Conservation (phyloP, 2,113 vertebrate species). For the Bothrops jararaca region DNA sequence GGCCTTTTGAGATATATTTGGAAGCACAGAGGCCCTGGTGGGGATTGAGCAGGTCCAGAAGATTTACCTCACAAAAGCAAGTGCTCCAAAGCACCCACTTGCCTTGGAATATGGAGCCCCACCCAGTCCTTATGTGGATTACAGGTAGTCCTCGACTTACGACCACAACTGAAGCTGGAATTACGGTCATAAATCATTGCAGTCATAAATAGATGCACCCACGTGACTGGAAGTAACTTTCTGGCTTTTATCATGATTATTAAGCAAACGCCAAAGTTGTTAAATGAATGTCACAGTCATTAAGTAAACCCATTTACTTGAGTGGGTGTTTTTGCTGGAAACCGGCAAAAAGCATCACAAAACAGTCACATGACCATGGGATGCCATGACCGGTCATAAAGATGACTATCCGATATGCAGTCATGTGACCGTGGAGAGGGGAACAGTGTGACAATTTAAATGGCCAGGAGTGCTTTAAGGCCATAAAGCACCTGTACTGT, state of each 20-base stretch:
- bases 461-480: background rate
- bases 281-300: background rate
- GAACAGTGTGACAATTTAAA: background rate
- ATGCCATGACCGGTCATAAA: background rate
- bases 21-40: background rate
- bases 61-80: background rate
- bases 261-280: background rate
- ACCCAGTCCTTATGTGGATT: background rate
- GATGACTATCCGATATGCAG: background rate
- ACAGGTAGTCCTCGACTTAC: background rate
- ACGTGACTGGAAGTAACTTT: background rate
- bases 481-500: background rate
- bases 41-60: background rate
- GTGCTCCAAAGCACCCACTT: background rate
- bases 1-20: background rate
- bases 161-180: background rate
- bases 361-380: background rate
- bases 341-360: background rate
- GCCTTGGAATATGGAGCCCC: background rate
- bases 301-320: background rate
- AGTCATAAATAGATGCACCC: background rate
- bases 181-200: background rate
- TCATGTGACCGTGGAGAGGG: background rate
- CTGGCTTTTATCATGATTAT: background rate
- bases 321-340: background rate